Base-by-base conservation (phyloP, 2,888 invertebrate genomes). In the Nomada fabriciana region DNA sequence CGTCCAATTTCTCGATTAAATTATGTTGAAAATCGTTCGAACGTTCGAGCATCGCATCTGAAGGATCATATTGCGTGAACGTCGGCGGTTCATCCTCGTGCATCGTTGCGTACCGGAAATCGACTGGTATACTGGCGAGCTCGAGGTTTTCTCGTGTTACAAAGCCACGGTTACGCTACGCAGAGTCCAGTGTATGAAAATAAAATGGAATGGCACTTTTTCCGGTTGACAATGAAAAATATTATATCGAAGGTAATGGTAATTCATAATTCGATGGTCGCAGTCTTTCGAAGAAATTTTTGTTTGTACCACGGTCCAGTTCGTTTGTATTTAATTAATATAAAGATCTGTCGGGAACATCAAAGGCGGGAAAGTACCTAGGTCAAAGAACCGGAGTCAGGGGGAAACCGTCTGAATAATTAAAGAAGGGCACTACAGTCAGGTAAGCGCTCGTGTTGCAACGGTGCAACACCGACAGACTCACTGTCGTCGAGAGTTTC, bases 401-500 rank as follows among this genome's bases (percentile, higher is more conserved):
- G 42, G 52, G 59, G 74, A 65, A 70, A 23, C 53, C 29, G 50
- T 59, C 73, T 74, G 81, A 80, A 81, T 81, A 80, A 81, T 70
- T 74, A 69, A 81, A 74, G 74, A 81, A 74, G 74, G 80, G 80
- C 69, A 80, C 68, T 55, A 47, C 82, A 82, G 75, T 61, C 75
- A 82, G 81, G 82, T 75, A 70, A 73, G 55, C 57, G 74, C 29
- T 20, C 61, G 74, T 7, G 36, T 43, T 75, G 63, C 67, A 67
- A 25, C 80, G 60, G 64, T 75, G 71, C 77, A 83, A 75, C 69
- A 53, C 15, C 36, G 36, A 53, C 55, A 78, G 74, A 76, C 86
- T 88, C 77, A 79, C 82, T 77, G 77, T 87, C 82, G 86, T 80
- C 67, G 76, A 74, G 71, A 67, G 82, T 83, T 79, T 83, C 85